These are phyloP conservation scores for Drosophila quinaria DNA, from an alignment of 2,888 invertebrate species.

Conservation along the genomic window DNA sequence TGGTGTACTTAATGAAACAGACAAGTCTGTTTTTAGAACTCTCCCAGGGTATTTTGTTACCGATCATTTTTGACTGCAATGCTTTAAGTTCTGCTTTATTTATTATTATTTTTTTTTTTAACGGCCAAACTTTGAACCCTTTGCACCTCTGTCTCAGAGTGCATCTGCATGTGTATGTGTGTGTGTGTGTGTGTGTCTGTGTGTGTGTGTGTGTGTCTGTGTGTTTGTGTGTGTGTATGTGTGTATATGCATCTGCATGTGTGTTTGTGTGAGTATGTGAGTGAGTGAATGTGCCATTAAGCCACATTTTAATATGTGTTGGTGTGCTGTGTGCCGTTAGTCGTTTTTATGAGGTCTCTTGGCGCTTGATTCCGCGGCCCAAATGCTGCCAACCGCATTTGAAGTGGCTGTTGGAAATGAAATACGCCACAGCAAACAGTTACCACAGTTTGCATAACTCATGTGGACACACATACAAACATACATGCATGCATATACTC, in stretches of 20 bases:
- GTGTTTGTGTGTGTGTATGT: conserved; percentile 24
- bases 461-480: conserved; percentile 31
- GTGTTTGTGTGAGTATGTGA: conserved; percentile 29
- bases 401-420: conserved; percentile 76
- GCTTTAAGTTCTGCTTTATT: neutral
- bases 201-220: conserved; percentile 27
- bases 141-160: conserved; percentile 42
- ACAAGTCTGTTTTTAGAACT: neutral
- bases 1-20: no score
- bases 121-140: conserved; percentile 74
- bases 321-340: conserved; percentile 65
- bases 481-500: neutral
- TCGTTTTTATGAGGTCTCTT: conserved; percentile 82
- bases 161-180: conserved; percentile 15
- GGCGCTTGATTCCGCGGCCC: conserved; percentile 82
- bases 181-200: conserved; percentile 29
- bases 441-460: conserved; percentile 73
- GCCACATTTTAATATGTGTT: conserved; percentile 75
- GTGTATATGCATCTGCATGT: no score
- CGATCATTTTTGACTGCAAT: neutral
- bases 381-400: conserved; percentile 79
- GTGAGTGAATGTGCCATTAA: conserved; percentile 63
- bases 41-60: neutral
- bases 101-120: conserved; percentile 35
- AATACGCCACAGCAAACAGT: conserved; percentile 69